These are phyloP conservation scores for Cyclopterus lumpus DNA, from an alignment of 2,797 vertebrate genomes.

Conservation along the genomic window DNA sequence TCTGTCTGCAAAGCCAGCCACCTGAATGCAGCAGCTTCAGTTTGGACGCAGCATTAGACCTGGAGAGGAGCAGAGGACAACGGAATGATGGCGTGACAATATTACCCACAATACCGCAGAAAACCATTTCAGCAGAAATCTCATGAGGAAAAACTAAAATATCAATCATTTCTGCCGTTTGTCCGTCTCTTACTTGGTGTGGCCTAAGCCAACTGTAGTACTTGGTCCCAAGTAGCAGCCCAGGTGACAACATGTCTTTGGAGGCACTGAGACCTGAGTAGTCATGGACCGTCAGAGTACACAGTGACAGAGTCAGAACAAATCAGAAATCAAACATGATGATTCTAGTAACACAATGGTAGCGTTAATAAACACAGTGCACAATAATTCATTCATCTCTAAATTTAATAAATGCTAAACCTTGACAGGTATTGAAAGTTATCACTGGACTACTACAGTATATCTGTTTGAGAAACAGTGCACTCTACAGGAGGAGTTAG, in stretches of 20 bases:
- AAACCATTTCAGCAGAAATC: neutral
- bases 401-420: neutral
- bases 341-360: neutral
- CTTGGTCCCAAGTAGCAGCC: conserved; percentile 45
- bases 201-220: conserved; percentile 69
- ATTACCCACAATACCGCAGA: no score
- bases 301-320: neutral
- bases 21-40: conserved; percentile 66
- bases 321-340: neutral
- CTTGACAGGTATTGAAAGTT: neutral
- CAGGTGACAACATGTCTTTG: conserved; percentile 37
- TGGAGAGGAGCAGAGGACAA: conserved; percentile 41
- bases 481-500: conserved; percentile 16
- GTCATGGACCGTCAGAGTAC: neutral
- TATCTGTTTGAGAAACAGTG: conserved; percentile 18
- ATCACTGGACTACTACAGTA: neutral
- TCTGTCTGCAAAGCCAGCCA: conserved; percentile 71
- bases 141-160: neutral
- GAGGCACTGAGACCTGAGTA: conserved; percentile 40
- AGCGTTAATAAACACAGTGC: neutral
- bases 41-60: conserved; percentile 59
- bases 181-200: conserved; percentile 75
- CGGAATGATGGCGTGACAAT: neutral
- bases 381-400: neutral
- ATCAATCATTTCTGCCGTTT: neutral